Percentiles rank a stretch among this genome's conserved stretches.
Evolutionary conservation across 2,113 vertebrate species (phyloP).

Genomic region (Poicephalus gulielmi): DNA sequence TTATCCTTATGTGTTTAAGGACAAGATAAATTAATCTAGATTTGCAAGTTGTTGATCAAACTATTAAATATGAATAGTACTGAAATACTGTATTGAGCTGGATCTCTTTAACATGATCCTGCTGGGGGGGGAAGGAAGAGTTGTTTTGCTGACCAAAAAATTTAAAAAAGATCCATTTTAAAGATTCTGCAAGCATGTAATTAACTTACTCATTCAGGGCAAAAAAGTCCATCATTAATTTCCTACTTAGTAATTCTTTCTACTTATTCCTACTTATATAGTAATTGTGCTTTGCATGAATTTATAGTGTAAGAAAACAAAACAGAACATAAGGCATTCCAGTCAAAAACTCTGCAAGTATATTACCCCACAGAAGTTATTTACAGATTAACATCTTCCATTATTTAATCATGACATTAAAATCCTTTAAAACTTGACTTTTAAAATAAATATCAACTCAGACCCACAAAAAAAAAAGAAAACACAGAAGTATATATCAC

Average conservation of each 20-base stretch:
- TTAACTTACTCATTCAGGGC: neutral
- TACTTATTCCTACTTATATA: neutral
- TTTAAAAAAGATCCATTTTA: neutral
- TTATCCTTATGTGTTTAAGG: neutral
- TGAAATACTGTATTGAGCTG: neutral
- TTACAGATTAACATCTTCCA: neutral
- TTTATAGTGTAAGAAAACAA: neutral
- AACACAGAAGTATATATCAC: neutral
- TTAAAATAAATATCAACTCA: neutral
- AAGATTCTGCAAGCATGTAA: neutral
- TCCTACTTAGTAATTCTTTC: neutral
- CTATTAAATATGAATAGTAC: neutral
- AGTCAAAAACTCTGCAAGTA: neutral
- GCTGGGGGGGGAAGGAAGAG: fast-evolving
- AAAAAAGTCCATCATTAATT: neutral
- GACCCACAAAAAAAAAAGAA: neutral
- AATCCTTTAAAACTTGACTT: neutral
- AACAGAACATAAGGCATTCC: neutral
- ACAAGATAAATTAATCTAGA: neutral
- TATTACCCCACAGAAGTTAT: neutral
- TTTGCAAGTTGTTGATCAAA: neutral
- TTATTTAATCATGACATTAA: neutral
- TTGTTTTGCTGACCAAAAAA: neutral
- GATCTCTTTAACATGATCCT: neutral
- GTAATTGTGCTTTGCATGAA: neutral